Evolutionary conservation across 2,113 vertebrate species (phyloP), one percentile per base, ranked within the genome.

Genomic region (Microcebus murinus): DNA sequence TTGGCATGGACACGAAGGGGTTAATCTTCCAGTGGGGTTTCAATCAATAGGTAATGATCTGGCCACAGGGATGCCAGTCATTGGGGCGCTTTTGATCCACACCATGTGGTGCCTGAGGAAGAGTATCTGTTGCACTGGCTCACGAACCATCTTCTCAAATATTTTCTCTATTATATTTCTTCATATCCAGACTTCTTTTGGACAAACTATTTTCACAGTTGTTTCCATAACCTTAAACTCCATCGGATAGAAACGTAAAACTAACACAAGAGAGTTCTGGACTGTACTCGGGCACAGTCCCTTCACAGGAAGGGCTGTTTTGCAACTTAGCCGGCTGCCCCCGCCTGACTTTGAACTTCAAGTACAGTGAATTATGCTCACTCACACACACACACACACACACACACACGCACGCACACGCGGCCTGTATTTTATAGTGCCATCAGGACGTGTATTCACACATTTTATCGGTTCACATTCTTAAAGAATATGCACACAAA

Each of bases 11-110:
- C 96, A 94, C 0, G 31, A 98, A 98, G 84, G 98, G 98, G 98
- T 98, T 98, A 98, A 98, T 95, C 91, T 97, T 98, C 96, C 97
- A 96, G 91, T 63, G 93, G 97, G 95, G 96, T 98, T 98, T 97
- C 95, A 98, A 99, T 99, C 99, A 98, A 99, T 99, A 99, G 86
- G 74, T 99, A 98, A 99, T 99, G 99, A 99, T 99, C 98, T 98
- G 98, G 98, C 98, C 98, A 98, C 98, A 98, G 97, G 96, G 99
- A 99, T 98, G 98, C 98, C 96, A 98, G 99, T 98, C 98, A 98
- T 95, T 95, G 95, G 98, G 98, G 98, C 1, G 96, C 99, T 99
- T 99, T 99, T 99, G 99, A 99, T 99, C 98, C 97, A 25, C 95
- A 95, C 98, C 98, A 98, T 96, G 96, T 97, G 98, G 98, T 98